phyloP scores from a whole-genome alignment of 2,113 vertebrate genomes.

The Phrynosoma blainvillii region DNA sequence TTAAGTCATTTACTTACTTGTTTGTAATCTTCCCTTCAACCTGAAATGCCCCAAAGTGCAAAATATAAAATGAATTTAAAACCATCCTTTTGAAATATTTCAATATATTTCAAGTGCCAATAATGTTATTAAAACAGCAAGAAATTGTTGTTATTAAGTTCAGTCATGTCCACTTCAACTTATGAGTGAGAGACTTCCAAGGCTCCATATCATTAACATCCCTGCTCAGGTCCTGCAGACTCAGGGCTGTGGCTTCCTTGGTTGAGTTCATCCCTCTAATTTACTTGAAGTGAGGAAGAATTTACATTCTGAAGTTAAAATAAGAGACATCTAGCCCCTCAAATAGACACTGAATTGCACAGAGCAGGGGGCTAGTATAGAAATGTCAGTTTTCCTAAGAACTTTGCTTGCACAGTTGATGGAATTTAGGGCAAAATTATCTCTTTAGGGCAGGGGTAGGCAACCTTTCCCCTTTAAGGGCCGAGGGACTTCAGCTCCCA shows the following conservation, averaged over 20 bases:
- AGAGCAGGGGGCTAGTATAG: neutral
- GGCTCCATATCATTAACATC: too few relatives aligned
- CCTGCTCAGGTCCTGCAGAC: too few relatives aligned
- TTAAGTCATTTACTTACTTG: neutral
- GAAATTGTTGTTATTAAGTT: too few relatives aligned
- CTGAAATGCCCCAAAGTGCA: neutral
- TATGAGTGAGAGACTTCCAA: too few relatives aligned
- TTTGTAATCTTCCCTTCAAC: neutral
- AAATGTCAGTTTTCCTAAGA: neutral
- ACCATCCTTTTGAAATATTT: neutral
- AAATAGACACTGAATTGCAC: neutral
- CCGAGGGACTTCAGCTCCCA: too few relatives aligned
- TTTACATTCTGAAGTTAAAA: neutral
- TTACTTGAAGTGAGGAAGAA: neutral
- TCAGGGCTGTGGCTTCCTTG: too few relatives aligned
- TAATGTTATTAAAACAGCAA: neutral
- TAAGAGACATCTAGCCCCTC: too few relatives aligned
- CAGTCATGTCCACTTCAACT: too few relatives aligned
- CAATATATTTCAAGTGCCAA: neutral
- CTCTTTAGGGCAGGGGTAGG: too few relatives aligned
- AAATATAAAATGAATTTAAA: neutral
- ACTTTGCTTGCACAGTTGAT: neutral
- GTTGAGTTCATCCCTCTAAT: too few relatives aligned
- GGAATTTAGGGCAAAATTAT: neutral
- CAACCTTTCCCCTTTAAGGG: too few relatives aligned